Percentiles rank a stretch among this genome's conserved stretches.
phyloP scores from a whole-genome alignment of 2,113 vertebrate genomes.

The Gopherus evgoodei region DNA sequence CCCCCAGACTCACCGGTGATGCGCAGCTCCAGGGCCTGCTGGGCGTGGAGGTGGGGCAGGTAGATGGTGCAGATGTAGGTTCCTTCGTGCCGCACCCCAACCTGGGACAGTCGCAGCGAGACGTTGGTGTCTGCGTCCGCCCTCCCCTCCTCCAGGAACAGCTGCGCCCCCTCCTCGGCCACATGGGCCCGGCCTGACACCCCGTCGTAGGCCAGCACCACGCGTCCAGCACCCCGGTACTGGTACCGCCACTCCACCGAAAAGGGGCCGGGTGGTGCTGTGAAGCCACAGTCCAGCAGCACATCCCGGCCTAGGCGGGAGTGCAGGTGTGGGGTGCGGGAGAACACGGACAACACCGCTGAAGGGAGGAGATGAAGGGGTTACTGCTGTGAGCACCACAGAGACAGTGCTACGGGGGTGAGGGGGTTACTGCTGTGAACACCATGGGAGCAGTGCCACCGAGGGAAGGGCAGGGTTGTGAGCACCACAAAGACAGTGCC shows the following conservation, averaged over 20 bases:
- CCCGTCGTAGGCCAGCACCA: conserved; percentile 85
- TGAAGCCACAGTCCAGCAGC: conserved; percentile 83
- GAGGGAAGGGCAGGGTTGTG: conserved; percentile 14
- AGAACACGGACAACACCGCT: conserved; percentile 86
- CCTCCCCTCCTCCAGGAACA: conserved; percentile 73
- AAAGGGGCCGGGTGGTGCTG: conserved; percentile 79
- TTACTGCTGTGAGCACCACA: not conserved
- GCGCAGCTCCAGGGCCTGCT: conserved; percentile 84
- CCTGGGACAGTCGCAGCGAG: conserved; percentile 80
- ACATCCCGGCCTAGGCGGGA: conserved; percentile 77
- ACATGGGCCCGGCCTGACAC: conserved; percentile 72
- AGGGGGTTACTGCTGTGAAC: not conserved
- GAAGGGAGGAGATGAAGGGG: not conserved
- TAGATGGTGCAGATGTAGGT: conserved; percentile 86
- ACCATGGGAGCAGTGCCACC: not conserved
- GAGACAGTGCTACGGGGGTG: not conserved
- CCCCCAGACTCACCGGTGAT: conserved; percentile 79
- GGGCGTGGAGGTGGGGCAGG: conserved; percentile 86
- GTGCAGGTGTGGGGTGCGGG: conserved; percentile 64
- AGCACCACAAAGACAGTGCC: conserved; percentile 82
- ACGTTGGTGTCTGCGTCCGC: conserved; percentile 77
- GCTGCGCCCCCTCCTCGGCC: conserved; percentile 68
- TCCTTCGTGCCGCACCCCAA: conserved; percentile 82
- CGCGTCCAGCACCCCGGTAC: conserved; percentile 82
- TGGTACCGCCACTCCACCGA: conserved; percentile 91